These are phyloP conservation scores for Shinisaurus crocodilurus DNA, from an alignment of 2,113 vertebrate species.

Conservation along the genomic window DNA sequence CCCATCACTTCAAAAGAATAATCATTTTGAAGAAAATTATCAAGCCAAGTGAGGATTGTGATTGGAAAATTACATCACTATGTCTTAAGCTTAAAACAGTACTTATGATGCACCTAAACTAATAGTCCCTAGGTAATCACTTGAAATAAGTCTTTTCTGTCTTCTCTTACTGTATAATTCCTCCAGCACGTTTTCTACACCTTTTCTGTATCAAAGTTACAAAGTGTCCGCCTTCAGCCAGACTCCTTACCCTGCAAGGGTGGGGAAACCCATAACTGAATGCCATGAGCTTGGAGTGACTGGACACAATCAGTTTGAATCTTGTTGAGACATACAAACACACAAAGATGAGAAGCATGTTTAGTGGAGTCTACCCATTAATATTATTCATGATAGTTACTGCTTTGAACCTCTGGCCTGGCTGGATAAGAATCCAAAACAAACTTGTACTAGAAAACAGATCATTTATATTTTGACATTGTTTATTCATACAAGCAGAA, in stretches of 20 bases:
- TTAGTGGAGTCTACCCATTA: not conserved
- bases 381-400: not conserved
- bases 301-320: not conserved
- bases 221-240: not conserved
- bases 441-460: not conserved
- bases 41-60: not conserved
- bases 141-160: not conserved
- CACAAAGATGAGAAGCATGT: too few relatives aligned
- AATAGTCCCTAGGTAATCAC: not conserved
- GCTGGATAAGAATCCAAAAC: not conserved
- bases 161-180: not conserved
- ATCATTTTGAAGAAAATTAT: not conserved
- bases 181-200: not conserved
- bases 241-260: not conserved
- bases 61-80: not conserved
- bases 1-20: not conserved
- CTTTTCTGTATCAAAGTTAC: not conserved
- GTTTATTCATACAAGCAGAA: conserved; percentile 9
- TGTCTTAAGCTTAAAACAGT: not conserved
- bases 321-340: not conserved
- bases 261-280: not conserved
- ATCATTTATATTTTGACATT: not conserved
- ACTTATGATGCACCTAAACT: not conserved
- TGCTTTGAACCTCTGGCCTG: not conserved
- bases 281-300: not conserved